Conservation (phyloP, 1,140 invertebrate genomes). For the Agrypnia vestita region DNA sequence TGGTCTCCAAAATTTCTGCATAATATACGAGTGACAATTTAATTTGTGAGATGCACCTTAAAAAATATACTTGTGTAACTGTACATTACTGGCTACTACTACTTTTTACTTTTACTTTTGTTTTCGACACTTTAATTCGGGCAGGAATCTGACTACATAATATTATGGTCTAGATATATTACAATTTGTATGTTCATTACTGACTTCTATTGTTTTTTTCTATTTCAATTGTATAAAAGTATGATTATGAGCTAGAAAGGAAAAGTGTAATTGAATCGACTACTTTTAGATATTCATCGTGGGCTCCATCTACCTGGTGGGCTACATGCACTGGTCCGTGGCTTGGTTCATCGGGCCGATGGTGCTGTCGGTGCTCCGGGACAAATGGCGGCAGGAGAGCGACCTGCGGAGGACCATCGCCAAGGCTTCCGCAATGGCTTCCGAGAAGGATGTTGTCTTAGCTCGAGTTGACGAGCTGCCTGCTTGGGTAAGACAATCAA, state of each 20-base stretch:
- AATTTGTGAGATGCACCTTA: too few species aligned
- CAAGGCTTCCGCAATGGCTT: constrained; percentile 84
- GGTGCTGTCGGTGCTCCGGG: constrained; percentile 84
- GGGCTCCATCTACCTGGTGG: constrained; percentile 85
- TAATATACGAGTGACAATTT: too few species aligned
- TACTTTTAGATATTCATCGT: constrained; percentile 71
- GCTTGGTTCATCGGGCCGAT: constrained; percentile 92
- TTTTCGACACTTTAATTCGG: too few species aligned
- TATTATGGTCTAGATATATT: too few species aligned
- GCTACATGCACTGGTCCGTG: constrained; percentile 88
- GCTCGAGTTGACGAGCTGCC: constrained; percentile 91
- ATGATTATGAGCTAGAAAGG: too few species aligned
- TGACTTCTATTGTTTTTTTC: neutral
- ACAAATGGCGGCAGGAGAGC: constrained; percentile 84
- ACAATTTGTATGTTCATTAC: too few species aligned
- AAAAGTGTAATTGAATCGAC: neutral
- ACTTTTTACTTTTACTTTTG: too few species aligned
- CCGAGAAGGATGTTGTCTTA: constrained; percentile 90
- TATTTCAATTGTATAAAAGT: neutral
- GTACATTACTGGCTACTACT: too few species aligned
- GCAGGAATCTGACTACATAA: neutral
- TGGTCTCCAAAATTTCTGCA: too few species aligned
- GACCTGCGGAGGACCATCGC: constrained; percentile 85
- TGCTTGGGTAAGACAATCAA: constrained; percentile 91
- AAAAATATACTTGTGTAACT: too few species aligned